Percentiles rank a stretch among this genome's conserved stretches.
phyloP scores from a whole-genome alignment of 2,888 invertebrate species.

The Athripsodes cinereus region DNA sequence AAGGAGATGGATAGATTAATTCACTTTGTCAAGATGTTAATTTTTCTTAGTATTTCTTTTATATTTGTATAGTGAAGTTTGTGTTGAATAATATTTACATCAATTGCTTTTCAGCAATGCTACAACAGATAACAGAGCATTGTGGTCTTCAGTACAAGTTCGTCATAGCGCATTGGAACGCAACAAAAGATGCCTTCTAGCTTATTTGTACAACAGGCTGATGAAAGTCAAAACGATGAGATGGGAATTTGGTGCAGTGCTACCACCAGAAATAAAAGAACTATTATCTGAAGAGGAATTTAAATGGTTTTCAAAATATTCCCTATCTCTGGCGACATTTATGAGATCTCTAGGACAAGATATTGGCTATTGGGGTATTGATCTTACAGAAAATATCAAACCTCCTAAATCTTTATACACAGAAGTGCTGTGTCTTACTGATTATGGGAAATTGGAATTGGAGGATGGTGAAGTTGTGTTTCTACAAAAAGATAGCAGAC shows the following conservation, averaged over 20 bases:
- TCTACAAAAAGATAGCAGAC: slow-evolving; percentile 86
- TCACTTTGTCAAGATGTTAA: too few relatives aligned
- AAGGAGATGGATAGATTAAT: too few relatives aligned
- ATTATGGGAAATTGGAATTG: slow-evolving; percentile 91
- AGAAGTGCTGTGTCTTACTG: slow-evolving; percentile 83
- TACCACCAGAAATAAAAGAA: slow-evolving; percentile 78
- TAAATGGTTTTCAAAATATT: slow-evolving; percentile 86
- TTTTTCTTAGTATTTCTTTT: too few relatives aligned
- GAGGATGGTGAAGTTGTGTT: slow-evolving; percentile 88
- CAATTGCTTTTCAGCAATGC: slow-evolving; percentile 38
- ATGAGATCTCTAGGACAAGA: slow-evolving; percentile 86
- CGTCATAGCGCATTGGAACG: slow-evolving; percentile 82
- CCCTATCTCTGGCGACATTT: slow-evolving; percentile 75
- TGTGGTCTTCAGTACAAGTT: slow-evolving; percentile 74
- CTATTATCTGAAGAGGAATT: slow-evolving; percentile 77
- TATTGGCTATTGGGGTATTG: slow-evolving; percentile 62
- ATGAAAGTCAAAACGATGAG: slow-evolving; percentile 76
- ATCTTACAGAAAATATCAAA: slow-evolving; percentile 78
- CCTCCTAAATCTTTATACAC: slow-evolving; percentile 91
- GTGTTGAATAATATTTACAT: too few relatives aligned
- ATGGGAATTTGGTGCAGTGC: slow-evolving; percentile 92
- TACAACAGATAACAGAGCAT: slow-evolving; percentile 50
- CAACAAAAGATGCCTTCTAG: slow-evolving; percentile 83
- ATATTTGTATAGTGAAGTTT: too few relatives aligned
- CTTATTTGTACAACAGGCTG: slow-evolving; percentile 78